phyloP scores from a whole-genome alignment of 2,113 vertebrate genomes.

The Campylorhamphus procurvoides region DNA sequence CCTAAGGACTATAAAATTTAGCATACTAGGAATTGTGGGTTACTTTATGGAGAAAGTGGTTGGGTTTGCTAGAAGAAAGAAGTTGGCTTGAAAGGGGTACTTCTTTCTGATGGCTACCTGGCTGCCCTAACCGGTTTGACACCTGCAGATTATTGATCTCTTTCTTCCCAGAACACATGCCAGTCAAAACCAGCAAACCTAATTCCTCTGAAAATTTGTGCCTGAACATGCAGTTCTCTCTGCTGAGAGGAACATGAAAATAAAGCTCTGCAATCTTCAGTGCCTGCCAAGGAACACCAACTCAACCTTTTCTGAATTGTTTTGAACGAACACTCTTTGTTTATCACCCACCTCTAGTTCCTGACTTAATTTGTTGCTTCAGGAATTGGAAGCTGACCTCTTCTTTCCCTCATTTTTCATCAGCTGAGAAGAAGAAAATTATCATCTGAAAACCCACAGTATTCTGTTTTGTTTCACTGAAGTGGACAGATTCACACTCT shows the following conservation, averaged over 20 bases:
- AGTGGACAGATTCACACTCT: background rate
- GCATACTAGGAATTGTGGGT: background rate
- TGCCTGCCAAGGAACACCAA: conserved; percentile 9
- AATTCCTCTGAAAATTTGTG: background rate
- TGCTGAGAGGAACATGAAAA: background rate
- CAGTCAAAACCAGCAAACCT: background rate
- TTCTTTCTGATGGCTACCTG: background rate
- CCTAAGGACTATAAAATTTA: conserved; percentile 27
- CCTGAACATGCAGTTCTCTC: background rate
- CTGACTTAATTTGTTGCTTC: background rate
- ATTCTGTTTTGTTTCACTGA: background rate
- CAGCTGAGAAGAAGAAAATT: background rate
- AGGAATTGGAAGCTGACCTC: background rate
- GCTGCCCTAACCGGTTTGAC: background rate
- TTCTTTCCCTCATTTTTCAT: background rate
- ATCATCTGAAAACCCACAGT: background rate
- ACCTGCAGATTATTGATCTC: background rate
- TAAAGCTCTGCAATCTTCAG: background rate
- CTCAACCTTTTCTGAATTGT: background rate
- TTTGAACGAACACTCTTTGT: background rate
- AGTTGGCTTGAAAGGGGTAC: background rate
- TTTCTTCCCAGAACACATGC: background rate
- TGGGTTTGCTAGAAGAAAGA: conserved; percentile 30
- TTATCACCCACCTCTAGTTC: background rate
- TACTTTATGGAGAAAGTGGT: background rate